Evolutionary conservation across 2,888 invertebrate species (phyloP), one percentile per base, ranked within the genome.

Genomic region (Marasmarcha lunaedactyla): DNA sequence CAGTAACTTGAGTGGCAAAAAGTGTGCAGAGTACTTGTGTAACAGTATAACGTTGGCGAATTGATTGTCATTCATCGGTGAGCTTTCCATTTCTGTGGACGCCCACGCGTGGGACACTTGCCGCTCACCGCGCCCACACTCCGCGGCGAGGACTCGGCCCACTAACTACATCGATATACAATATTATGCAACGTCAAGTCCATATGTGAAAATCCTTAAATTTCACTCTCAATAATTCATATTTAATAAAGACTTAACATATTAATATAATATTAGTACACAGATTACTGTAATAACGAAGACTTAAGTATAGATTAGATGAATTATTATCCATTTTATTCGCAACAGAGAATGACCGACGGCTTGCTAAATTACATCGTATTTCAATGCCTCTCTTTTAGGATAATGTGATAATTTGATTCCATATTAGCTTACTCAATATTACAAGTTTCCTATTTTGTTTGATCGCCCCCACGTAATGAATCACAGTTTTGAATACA

Each of bases 391-490:
- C 30, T 30, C 6, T 11, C 30, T 4, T 30, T 30, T 30, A 30
- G n/a, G 30, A n/a, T 7, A 7, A 20, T 20, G 7, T 11, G 30
- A 30, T 30, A 11, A 30, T 30, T 7, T 30, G 4, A 9, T 30
- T n/a, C 30, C 30, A 30, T 30, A 30, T 30, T 30, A 11, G 60
- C 56, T 55, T 63, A 33, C 9, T 33, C 20, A 37, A 36, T 39
- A 30, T 26, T 12, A 15, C 76, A 66, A 73, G 74, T 77, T 76
- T 76, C 78, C 77, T 66, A 66, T 65, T 73, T 59, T 15, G 45
- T 39, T 43, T 11, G n/a, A 12, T 11, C 34, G 34, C 34, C 71
- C 68, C 64, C 71, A 59, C 66, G 57, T 42, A 5, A 14, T 34
- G 34, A 34, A 20, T 36, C 25, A 34, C 34, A 13, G 14, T 34